Conservation (phyloP, 2,888 invertebrate species). For the Brachypalpus laphriformis region DNA sequence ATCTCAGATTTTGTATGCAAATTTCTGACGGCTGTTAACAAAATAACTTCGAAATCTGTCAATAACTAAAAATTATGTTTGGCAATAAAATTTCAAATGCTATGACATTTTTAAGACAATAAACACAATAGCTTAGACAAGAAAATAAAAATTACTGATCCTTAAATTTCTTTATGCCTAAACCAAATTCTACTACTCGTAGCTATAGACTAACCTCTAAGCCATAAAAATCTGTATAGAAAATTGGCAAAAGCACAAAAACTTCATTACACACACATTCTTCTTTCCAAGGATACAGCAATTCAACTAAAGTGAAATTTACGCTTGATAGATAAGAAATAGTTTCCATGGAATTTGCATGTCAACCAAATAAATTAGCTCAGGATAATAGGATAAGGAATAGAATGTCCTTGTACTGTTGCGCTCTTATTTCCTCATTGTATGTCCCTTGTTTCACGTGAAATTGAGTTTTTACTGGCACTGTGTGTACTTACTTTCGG, state of each 20-base stretch:
- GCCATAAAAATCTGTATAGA: background rate
- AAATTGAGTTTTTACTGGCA: slow-evolving; percentile 50
- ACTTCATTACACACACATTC: background rate
- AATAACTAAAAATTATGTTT: too few species aligned
- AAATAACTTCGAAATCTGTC: too few species aligned
- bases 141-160: background rate
- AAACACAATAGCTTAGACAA: too few species aligned
- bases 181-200: background rate
- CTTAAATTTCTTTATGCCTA: background rate
- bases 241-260: background rate
- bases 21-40: too few species aligned
- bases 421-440: background rate
- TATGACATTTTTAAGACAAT: too few species aligned
- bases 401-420: slow-evolving; percentile 12
- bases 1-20: too few species aligned
- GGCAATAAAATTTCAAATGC: too few species aligned
- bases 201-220: background rate
- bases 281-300: background rate
- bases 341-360: slow-evolving; percentile 66
- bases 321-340: slow-evolving; percentile 57
- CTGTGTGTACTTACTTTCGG: slow-evolving; percentile 29
- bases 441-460: slow-evolving; percentile 29
- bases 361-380: slow-evolving; percentile 66
- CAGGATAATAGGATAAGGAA: slow-evolving; percentile 41
- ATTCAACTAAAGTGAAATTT: slow-evolving; percentile 10